Evolutionary conservation across 2,113 vertebrate genomes (phyloP).

Genomic region (Onychostoma macrolepis): DNA sequence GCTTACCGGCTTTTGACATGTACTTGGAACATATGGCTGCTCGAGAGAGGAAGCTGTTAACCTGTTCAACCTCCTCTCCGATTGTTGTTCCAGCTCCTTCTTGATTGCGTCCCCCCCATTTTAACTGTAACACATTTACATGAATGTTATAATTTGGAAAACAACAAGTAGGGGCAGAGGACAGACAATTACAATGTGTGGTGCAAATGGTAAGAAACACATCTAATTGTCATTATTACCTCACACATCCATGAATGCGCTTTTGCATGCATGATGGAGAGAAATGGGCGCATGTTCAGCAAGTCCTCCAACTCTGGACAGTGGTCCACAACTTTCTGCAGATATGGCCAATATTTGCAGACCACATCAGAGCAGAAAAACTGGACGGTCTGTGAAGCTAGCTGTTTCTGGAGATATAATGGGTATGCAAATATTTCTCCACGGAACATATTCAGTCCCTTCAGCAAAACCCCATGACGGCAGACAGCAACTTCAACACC

Average conservation of each 20-base stretch:
- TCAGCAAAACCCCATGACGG: neutral
- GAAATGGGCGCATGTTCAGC: neutral
- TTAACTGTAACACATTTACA: conserved; percentile 18
- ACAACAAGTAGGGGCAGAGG: neutral
- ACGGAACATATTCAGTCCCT: neutral
- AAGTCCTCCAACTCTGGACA: neutral
- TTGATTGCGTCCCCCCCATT: conserved; percentile 16
- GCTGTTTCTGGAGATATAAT: conserved; percentile 4
- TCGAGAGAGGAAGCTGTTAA: conserved; percentile 7
- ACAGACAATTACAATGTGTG: neutral
- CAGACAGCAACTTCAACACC: neutral
- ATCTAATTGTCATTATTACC: conserved; percentile 3
- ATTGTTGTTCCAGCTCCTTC: conserved; percentile 19
- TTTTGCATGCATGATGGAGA: conserved; percentile 5
- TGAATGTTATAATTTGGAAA: conserved; percentile 12
- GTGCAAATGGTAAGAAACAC: neutral
- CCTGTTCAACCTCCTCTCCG: conserved; percentile 4
- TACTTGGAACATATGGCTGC: conserved; percentile 6
- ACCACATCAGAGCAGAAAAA: conserved; percentile 4
- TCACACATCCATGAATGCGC: conserved; percentile 9
- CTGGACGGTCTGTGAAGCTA: neutral
- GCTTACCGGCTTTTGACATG: conserved; percentile 17
- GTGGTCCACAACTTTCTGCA: neutral
- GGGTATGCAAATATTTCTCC: neutral
- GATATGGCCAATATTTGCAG: conserved; percentile 19